Evolutionary conservation across 37 sponge, comb jelly and placozoan species (phyloP), one percentile per base, ranked within the genome.

Genomic region (Eunapius fragilis): DNA sequence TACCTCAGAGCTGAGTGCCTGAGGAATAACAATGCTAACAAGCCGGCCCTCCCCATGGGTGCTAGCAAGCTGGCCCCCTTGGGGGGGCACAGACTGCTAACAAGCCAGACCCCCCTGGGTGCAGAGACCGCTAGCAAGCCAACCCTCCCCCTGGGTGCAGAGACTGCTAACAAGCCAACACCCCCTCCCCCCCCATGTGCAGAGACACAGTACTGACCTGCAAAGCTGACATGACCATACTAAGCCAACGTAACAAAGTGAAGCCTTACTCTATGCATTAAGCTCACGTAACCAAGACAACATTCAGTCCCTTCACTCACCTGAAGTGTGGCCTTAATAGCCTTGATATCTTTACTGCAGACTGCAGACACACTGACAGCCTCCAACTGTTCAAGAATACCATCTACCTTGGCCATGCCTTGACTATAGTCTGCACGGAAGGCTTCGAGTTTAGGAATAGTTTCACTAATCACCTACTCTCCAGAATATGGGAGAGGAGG

Each of bases 371-470:
- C 69, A 69, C 82, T 76, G 71, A 78, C 68, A 22, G 37, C 38
- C 22, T 72, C 72, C n/a, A 86, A 31, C 74, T 73, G 71, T 23
- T 38, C 30, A 0, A 82, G 81, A 26, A 89, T 75, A 41, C 35
- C 67, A 37, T 86, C 76, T 22, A 82, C 78, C 23, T 32, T 23
- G 5, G 75, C 32, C 26, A 47, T 31, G 26, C 85, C 25, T 2
- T 47, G 67, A 34, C 19, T 37, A 68, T 80, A 81, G 36, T 38
- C 45, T 38, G 48, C 6, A 19, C 83, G 25, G 72, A 89, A 86
- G 73, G 74, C 68, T 41, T 93, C 83, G 38, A 93, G 68, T 36
- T 76, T 80, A 23, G 90, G 82, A 11, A 90, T 75, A 26, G 87
- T 90, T 33, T 45, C 48, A 27, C 69, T 76, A n/a, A 89, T 89